Evolutionary conservation across 2,113 vertebrate genomes (phyloP).

Genomic region (Nycticryphes semicollaris): DNA sequence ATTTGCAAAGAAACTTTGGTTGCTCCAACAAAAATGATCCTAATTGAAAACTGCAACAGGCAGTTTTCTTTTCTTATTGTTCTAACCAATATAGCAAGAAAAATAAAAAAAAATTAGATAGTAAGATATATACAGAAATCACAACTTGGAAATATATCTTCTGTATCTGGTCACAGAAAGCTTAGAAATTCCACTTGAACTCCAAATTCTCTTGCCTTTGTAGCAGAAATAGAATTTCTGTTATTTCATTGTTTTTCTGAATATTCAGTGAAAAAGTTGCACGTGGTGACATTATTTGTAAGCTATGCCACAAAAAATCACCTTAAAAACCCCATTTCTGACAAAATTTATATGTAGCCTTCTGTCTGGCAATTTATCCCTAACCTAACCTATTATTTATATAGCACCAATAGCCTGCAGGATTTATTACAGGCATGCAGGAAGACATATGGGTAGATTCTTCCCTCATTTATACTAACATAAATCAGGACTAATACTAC

Average conservation of each 20-base stretch:
- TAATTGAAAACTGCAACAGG: background rate
- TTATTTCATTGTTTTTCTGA: background rate
- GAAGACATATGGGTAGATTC: conserved; percentile 25
- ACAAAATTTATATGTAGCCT: conserved; percentile 7
- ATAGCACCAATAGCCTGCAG: background rate
- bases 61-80: background rate
- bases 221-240: background rate
- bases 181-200: background rate
- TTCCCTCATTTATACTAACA: conserved; percentile 14
- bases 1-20: background rate
- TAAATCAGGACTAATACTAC: conserved; percentile 24
- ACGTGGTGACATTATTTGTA: background rate
- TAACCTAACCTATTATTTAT: conserved; percentile 1
- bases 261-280: background rate
- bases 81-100: background rate
- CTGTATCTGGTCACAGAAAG: background rate
- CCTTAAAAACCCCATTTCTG: conserved; percentile 4
- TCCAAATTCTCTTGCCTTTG: background rate
- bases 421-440: conserved; percentile 28
- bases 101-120: background rate
- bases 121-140: background rate
- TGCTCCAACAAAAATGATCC: background rate
- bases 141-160: background rate
- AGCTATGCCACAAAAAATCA: background rate
- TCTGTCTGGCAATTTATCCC: background rate